phyloP scores from a whole-genome alignment of 64 coral and sea anemone genomes.

The Astreopora myriophthalma region DNA sequence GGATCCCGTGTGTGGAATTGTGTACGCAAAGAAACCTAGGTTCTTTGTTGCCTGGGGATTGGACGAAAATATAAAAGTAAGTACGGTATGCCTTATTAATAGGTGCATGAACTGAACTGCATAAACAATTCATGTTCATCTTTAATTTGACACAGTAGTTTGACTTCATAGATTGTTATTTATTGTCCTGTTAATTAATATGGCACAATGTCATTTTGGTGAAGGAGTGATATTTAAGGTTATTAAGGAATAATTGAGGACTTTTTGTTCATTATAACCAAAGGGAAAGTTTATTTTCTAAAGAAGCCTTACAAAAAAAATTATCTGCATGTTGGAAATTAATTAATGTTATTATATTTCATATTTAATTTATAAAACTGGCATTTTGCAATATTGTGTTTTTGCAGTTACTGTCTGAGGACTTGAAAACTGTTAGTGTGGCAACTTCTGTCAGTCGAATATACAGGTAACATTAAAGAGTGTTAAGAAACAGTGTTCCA shows the following conservation, averaged over 20 bases:
- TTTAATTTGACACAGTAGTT: background rate
- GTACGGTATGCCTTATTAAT: background rate
- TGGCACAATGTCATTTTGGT: too few species aligned
- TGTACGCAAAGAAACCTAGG: constrained; percentile 74
- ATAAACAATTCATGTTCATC: too few species aligned
- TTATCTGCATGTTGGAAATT: too few species aligned
- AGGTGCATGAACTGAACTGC: background rate
- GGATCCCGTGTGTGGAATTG: constrained; percentile 66
- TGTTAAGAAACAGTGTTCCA: background rate
- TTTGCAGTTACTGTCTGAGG: constrained; percentile 76
- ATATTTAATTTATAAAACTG: too few species aligned
- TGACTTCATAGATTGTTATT: too few species aligned
- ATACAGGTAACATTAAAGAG: constrained; percentile 25
- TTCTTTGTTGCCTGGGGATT: constrained; percentile 86
- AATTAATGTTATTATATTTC: too few species aligned
- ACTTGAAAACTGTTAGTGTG: constrained; percentile 71
- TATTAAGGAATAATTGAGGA: too few species aligned
- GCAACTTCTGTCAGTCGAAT: constrained; percentile 71
- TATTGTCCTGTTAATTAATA: too few species aligned
- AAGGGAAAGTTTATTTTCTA: too few species aligned
- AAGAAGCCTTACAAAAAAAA: too few species aligned
- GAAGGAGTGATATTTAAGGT: too few species aligned
- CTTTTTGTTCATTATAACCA: too few species aligned
- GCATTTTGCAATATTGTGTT: background rate
- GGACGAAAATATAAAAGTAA: constrained; percentile 80